These are phyloP conservation scores for Delia radicum DNA, from an alignment of 1,140 invertebrate species.

Conservation along the genomic window DNA sequence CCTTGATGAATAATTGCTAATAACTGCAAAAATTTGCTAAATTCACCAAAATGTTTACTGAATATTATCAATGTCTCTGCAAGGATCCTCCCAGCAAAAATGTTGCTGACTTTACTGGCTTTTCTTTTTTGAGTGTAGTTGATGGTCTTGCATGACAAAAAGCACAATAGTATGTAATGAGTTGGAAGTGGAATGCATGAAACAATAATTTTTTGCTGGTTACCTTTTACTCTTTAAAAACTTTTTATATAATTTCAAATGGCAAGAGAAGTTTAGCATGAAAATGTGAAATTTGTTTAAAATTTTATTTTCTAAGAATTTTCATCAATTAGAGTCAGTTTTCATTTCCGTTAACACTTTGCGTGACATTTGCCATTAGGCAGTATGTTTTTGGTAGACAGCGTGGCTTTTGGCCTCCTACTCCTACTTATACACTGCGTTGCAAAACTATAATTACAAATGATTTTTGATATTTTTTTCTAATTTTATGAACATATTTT, in stretches of 20 bases:
- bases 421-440: not conserved
- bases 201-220: not conserved
- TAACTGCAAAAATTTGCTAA: too few species aligned
- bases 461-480: too few species aligned
- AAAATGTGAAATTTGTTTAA: not conserved
- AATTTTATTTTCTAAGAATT: not conserved
- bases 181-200: too few species aligned
- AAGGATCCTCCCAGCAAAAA: too few species aligned
- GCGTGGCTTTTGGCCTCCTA: not conserved
- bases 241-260: too few species aligned
- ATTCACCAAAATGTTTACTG: too few species aligned
- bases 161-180: too few species aligned
- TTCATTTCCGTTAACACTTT: not conserved
- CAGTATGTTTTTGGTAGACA: not conserved
- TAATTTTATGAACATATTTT: too few species aligned
- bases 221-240: not conserved
- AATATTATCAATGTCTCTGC: too few species aligned
- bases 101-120: too few species aligned
- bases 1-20: too few species aligned
- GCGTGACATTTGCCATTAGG: not conserved
- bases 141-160: not conserved
- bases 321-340: slow-evolving; percentile 1
- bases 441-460: not conserved
- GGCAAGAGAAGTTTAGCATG: not conserved
- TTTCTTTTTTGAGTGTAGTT: too few species aligned